Base-by-base conservation (phyloP, 1,140 invertebrate genomes). In the Drosophila arawakana region DNA sequence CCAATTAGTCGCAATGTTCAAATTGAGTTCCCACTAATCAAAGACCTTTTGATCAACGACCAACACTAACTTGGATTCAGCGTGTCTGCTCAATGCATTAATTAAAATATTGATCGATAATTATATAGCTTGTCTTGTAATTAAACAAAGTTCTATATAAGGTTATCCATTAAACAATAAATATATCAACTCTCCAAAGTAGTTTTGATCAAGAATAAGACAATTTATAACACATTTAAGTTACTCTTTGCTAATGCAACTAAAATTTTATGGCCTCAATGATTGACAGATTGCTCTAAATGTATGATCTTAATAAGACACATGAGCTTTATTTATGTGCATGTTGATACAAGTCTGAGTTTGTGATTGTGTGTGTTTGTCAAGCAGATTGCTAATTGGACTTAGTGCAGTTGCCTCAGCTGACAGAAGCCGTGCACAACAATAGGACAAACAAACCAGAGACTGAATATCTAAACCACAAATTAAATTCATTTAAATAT, bases 401-500 rank as follows among this genome's bases (percentile, higher is more conserved):
- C 60, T 72, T 41, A 66, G 60, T 76, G 69, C 61, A 76, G 59
- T 77, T 79, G 76, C 59, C 78, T 66, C 62, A 83, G 76, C 62
- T 73, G 73, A 55, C 63, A 54, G 34, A 18, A 35, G 43, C 35
- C 15, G 15, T 15, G 73, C 35, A 44, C 84, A 84, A 70, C 73
- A 62, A 62, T 55, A 68, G 54, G 39, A 72, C 67, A 83, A 88
- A 72, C 67, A 83, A 88, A 67, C 43, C 21, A 34, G n/a, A 60
- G 71, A 60, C 68, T 35, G 13, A 13, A 21, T 41, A 50, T 52
- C 50, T 3, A 55, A 74, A 43, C 50, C 50, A 66, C 41, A 80
- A 74, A 86, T 88, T 1, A 2, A 21, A 21, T 2, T 86, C 82
- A 71, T 76, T 82, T 86, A 79, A 57, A 70, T 52, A 15, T 15